Conservation (phyloP, 2,888 invertebrate species). For the Bhutanitis thaidina region DNA sequence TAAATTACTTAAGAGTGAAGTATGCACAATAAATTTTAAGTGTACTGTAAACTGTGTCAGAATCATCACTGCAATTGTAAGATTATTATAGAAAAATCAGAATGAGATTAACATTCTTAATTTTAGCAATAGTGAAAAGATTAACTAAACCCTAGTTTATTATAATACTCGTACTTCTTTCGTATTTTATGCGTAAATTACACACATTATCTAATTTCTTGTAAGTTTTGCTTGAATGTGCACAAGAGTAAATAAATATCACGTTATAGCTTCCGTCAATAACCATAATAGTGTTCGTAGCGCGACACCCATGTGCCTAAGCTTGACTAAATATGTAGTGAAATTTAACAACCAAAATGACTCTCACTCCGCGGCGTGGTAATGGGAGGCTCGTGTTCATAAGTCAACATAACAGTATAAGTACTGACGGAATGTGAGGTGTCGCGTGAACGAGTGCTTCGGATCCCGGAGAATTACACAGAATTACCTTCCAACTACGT, state of each 20-base stretch:
- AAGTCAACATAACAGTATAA: slow-evolving; percentile 21
- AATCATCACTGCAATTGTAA: too few relatives aligned
- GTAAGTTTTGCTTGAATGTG: background rate
- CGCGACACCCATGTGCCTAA: background rate
- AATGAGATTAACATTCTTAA: too few relatives aligned
- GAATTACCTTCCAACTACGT: slow-evolving; percentile 29
- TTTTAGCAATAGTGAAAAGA: too few relatives aligned
- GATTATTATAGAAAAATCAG: too few relatives aligned
- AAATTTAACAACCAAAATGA: slow-evolving; percentile 20
- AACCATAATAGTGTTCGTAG: background rate
- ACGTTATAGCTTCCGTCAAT: slow-evolving; percentile 5
- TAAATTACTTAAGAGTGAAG: too few relatives aligned
- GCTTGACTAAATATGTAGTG: slow-evolving; percentile 12
- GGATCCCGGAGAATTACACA: slow-evolving; percentile 25
- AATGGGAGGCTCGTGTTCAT: slow-evolving; percentile 17
- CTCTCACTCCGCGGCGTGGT: slow-evolving; percentile 7
- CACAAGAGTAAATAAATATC: background rate
- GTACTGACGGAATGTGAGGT: slow-evolving; percentile 24
- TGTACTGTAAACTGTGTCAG: too few relatives aligned
- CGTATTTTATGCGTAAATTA: too few relatives aligned
- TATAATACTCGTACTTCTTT: too few relatives aligned
- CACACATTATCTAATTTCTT: background rate
- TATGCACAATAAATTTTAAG: too few relatives aligned
- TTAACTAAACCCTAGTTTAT: too few relatives aligned
- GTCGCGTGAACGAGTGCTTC: slow-evolving; percentile 25